Conservation (phyloP, 2,797 vertebrate genomes). For the Pangasius djambal region DNA sequence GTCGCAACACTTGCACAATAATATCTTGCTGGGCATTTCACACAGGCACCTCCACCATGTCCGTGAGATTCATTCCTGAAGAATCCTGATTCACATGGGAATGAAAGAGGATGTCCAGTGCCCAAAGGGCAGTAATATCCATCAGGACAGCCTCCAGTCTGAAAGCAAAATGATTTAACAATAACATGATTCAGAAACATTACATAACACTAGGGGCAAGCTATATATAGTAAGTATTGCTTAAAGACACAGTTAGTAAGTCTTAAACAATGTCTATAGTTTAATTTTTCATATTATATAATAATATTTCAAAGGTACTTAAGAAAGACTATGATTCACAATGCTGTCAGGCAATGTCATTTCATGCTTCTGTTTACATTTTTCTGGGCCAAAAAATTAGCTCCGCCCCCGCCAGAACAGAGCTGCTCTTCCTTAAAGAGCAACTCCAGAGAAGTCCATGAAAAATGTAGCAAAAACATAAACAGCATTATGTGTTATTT, state of each 20-base stretch:
- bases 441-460: neutral
- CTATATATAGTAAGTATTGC: neutral
- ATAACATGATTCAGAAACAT: neutral
- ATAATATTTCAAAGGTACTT: neutral
- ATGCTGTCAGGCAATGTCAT: neutral
- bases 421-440: neutral
- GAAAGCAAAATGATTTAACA: slow-evolving; percentile 45
- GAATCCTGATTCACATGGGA: slow-evolving; percentile 79
- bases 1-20: slow-evolving; percentile 78
- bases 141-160: slow-evolving; percentile 84
- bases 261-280: neutral
- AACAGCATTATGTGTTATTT: neutral
- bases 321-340: neutral
- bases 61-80: slow-evolving; percentile 79
- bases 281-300: neutral
- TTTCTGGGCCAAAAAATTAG: neutral
- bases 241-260: neutral
- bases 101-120: slow-evolving; percentile 81
- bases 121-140: slow-evolving; percentile 83
- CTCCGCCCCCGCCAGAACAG: neutral
- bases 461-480: neutral
- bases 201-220: neutral
- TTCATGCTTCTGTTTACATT: neutral
- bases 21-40: slow-evolving; percentile 76
- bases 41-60: slow-evolving; percentile 73